These are phyloP conservation scores for Jacana jacana DNA, from an alignment of 2,113 vertebrate species.

Conservation along the genomic window DNA sequence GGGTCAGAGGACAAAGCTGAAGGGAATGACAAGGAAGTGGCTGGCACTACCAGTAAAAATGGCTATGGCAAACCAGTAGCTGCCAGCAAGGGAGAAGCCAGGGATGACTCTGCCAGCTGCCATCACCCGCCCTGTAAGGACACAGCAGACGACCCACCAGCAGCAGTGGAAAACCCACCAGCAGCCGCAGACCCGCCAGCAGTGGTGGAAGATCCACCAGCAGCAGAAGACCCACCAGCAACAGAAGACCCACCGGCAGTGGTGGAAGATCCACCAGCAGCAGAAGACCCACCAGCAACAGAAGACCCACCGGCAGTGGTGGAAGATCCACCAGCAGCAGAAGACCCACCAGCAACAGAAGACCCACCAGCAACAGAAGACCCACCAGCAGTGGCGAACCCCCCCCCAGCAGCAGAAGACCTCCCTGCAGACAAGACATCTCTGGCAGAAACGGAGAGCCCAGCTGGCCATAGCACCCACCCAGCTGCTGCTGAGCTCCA, in stretches of 20 bases:
- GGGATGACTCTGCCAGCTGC: not conserved
- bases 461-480: not conserved
- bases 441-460: not conserved
- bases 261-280: not conserved
- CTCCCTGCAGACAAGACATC: not conserved
- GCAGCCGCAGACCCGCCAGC: not conserved
- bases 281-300: not conserved
- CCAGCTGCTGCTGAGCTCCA: accelerated
- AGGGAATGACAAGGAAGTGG: not conserved
- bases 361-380: not conserved
- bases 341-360: not conserved
- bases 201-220: not conserved
- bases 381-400: not conserved
- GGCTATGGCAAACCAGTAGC: not conserved
- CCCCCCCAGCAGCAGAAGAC: not conserved
- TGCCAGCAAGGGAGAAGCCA: not conserved
- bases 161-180: not conserved
- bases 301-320: not conserved
- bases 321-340: not conserved
- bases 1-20: not conserved
- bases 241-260: not conserved
- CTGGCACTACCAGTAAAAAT: accelerated
- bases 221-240: not conserved
- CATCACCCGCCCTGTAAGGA: not conserved
- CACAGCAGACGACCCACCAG: not conserved